Evolutionary conservation across 2,797 vertebrate genomes (phyloP).

Genomic region (Artibeus jamaicensis): DNA sequence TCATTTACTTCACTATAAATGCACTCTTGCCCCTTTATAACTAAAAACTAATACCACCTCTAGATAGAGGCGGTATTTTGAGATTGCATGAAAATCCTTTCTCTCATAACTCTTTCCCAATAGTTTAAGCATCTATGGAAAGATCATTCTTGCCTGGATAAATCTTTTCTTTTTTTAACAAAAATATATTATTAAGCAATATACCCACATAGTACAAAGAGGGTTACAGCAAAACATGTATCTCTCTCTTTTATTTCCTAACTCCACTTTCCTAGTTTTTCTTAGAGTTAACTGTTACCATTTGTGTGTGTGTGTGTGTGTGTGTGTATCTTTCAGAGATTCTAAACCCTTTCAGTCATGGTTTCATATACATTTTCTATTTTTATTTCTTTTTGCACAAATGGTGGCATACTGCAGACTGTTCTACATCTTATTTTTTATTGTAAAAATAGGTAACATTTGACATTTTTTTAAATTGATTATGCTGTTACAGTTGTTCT

Average conservation of each 20-base stretch:
- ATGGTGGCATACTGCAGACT: background rate
- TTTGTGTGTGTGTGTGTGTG: background rate
- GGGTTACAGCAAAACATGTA: background rate
- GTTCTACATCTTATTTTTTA: background rate
- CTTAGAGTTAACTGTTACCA: background rate
- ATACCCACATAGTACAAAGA: background rate
- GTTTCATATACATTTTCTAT: background rate
- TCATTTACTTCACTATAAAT: background rate
- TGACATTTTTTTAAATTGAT: too few species aligned
- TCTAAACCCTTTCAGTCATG: background rate
- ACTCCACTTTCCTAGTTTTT: background rate
- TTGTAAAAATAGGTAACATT: background rate
- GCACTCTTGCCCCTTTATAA: background rate
- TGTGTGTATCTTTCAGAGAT: background rate
- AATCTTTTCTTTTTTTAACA: background rate
- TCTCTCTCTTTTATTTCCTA: background rate
- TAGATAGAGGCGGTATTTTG: background rate
- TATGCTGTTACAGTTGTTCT: too few species aligned
- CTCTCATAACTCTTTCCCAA: background rate
- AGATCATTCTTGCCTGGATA: background rate
- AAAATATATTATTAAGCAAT: background rate
- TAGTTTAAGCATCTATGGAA: background rate
- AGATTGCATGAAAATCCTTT: background rate
- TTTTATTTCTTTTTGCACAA: background rate
- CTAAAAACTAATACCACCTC: background rate